Base-by-base conservation (phyloP, 37 sponge, comb jelly and placozoan species). In the Chondrilla cf. caribensis region DNA sequence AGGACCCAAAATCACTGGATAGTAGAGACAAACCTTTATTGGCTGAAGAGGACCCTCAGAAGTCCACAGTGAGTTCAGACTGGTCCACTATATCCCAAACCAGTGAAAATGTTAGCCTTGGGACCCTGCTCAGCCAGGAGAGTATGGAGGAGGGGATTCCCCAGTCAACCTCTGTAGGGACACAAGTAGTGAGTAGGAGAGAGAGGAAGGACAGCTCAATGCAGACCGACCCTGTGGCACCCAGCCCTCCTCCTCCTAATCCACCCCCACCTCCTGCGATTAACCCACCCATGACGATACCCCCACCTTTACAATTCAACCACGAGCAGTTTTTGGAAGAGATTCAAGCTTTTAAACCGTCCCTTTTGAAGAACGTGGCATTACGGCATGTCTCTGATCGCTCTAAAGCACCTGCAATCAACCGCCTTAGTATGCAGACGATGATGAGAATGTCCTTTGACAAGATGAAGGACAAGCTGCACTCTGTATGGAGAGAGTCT, bases 381-480 rank as follows among this genome's bases (percentile, higher is more conserved):
- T 7, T 29, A 62, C 29, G 29, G 6, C 11, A 17, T 11, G 38
- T 33, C 5, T 6, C 31, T 6, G 71, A 38, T 18, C 37, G 19
- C 9, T 8, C 71, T 38, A 31, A 29, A 8, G 71, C 39, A 22
- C 39, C 71, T 15, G 7, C 39, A 5, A 38, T 15, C 7, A 22
- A 70, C 39, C 37, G 71, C 5, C 71, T 70, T 2, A 70, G 71
- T 38, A 70, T 70, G 39, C 37, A 32, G 37, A 70, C 71, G 7
- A 37, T 70, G 39, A 70, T 70, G 71, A 5, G 39, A 9, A 7
- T 19, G 21, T 32, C 39, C 37, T 70, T 37, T 38, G 71, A 70
- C 39, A 70, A 70, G 18, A 70, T 70, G 71, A 70, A 8, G 37
- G 71, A 70, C 7, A 70, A 70, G 71, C 71, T 70, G 8, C 71